phyloP scores from a whole-genome alignment of 2,113 vertebrate species.

The Echinops telfairi region DNA sequence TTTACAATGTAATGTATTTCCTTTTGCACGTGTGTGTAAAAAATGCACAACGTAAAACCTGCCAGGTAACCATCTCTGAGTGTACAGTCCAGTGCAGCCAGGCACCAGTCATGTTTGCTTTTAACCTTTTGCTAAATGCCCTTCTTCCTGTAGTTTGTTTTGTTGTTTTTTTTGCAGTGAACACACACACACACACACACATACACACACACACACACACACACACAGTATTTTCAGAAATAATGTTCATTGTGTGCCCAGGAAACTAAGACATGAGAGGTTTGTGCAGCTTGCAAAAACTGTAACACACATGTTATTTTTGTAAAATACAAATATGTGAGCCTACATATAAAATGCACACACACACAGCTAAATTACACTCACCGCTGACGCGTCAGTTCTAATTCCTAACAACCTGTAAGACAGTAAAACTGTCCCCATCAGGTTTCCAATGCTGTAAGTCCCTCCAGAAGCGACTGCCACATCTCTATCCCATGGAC shows the following conservation, averaged over 20 bases:
- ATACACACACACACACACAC: not conserved
- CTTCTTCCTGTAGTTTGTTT: not conserved
- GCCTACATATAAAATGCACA: not conserved
- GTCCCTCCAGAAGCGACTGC: too few species aligned
- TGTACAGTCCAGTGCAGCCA: not conserved
- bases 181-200: slow-evolving; percentile 3
- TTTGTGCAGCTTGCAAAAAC: not conserved
- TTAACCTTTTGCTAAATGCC: slow-evolving; percentile 42
- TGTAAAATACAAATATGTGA: not conserved
- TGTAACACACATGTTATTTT: not conserved
- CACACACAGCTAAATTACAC: too few species aligned
- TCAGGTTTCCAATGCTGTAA: too few species aligned
- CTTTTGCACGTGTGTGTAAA: not conserved
- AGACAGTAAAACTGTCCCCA: too few species aligned
- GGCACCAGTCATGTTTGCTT: slow-evolving; percentile 2
- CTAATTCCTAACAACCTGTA: too few species aligned
- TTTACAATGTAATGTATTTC: slow-evolving; percentile 32
- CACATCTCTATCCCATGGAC: too few species aligned
- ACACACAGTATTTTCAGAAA: not conserved
- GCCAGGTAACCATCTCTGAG: not conserved
- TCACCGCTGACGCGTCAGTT: too few species aligned
- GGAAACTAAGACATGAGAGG: not conserved
- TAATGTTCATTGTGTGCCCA: not conserved
- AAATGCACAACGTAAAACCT: not conserved
- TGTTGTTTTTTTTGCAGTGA: not conserved